Conservation (phyloP, 2,113 vertebrate genomes). For the Eupsittula cactorum region DNA sequence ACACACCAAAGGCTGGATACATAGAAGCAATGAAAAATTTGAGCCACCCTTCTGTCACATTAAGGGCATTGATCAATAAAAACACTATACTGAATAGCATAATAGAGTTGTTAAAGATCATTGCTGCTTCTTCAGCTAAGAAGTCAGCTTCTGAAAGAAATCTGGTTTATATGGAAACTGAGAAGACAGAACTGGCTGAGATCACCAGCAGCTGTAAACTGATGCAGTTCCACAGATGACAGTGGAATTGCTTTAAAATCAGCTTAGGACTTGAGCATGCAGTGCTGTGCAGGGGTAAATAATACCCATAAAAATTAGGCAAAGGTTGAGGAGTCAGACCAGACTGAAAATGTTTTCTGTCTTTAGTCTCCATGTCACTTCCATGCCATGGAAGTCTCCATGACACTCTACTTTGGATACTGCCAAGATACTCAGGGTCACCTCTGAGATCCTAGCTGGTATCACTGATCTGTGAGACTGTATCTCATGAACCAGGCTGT, state of each 20-base stretch:
- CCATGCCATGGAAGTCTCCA: neutral
- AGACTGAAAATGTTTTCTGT: neutral
- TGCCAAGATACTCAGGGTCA: neutral
- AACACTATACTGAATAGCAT: neutral
- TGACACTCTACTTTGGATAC: neutral
- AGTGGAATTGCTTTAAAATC: neutral
- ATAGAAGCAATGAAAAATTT: neutral
- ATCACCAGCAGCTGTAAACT: neutral
- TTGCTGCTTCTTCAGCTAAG: constrained; percentile 16
- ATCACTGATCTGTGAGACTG: neutral
- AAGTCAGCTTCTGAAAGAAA: constrained; percentile 9
- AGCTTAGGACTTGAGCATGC: neutral
- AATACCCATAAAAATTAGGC: neutral
- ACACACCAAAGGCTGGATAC: neutral
- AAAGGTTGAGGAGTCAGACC: neutral
- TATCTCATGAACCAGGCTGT: neutral
- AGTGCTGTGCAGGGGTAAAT: neutral
- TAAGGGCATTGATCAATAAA: constrained; percentile 14
- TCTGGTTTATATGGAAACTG: neutral
- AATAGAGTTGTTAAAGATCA: constrained; percentile 20
- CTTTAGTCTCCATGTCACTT: neutral
- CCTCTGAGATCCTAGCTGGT: neutral
- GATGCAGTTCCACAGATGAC: neutral
- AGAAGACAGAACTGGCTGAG: neutral
- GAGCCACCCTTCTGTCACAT: neutral